Conservation (phyloP, 2,113 vertebrate genomes). For the Coptodon bakossiorum region DNA sequence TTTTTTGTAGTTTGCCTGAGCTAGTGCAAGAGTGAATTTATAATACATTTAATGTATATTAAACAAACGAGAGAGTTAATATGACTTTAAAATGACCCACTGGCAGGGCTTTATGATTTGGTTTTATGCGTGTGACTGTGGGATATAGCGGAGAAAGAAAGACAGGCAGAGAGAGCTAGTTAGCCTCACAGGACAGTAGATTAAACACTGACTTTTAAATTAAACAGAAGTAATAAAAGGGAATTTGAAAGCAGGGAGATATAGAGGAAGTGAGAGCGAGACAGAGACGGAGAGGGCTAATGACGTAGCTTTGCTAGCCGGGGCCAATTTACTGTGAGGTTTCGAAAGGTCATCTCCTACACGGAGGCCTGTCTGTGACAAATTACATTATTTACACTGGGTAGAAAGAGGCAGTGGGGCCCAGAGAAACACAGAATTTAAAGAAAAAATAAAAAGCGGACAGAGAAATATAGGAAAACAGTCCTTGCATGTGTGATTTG, state of each 20-base stretch:
- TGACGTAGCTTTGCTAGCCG: conserved; percentile 44
- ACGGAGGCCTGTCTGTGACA: conserved; percentile 60
- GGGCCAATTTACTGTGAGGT: conserved; percentile 61
- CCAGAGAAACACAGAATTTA: not conserved
- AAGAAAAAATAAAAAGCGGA: not conserved
- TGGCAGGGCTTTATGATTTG: not conserved
- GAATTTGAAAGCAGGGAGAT: conserved; percentile 17
- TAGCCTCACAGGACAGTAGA: conserved; percentile 19
- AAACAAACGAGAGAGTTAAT: not conserved
- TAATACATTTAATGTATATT: not conserved
- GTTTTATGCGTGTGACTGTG: not conserved
- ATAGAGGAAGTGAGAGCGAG: not conserved
- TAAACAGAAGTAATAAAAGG: conserved; percentile 44
- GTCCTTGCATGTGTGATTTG: conserved; percentile 12
- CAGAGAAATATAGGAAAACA: not conserved
- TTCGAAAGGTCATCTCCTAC: conserved; percentile 62
- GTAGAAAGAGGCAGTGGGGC: conserved; percentile 17
- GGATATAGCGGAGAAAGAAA: not conserved
- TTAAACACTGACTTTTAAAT: conserved; percentile 46
- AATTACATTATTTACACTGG: conserved; percentile 64
- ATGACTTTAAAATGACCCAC: not conserved
- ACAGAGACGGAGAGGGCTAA: conserved; percentile 35
- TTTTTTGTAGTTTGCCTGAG: not conserved
- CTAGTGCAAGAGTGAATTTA: not conserved
- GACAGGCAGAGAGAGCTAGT: not conserved